phyloP scores from a whole-genome alignment of 2,888 invertebrate genomes.

The Andrena flavipes region DNA sequence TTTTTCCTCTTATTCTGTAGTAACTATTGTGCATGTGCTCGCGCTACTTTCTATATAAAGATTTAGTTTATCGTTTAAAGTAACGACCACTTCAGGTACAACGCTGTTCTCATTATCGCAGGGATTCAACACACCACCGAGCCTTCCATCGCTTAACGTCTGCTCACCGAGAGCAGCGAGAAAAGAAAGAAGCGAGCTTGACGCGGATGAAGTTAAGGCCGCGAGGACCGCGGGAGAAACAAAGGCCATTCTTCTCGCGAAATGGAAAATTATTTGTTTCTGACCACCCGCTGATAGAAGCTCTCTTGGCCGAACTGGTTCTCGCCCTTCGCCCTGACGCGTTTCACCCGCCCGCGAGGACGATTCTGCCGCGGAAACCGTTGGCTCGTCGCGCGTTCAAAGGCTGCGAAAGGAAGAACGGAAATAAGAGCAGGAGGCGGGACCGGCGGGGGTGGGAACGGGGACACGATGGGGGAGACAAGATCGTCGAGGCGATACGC shows the following conservation, averaged over 20 bases:
- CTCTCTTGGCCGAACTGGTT: not conserved
- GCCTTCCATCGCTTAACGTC: not conserved
- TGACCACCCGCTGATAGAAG: conserved; percentile 7
- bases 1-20: too few relatives aligned
- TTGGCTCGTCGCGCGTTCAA: conserved; percentile 6
- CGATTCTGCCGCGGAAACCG: conserved; percentile 18
- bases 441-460: not conserved
- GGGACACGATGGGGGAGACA: conserved; percentile 49
- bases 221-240: not conserved
- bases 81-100: too few relatives aligned
- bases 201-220: conserved; percentile 10
- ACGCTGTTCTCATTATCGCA: too few relatives aligned
- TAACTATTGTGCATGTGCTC: too few relatives aligned
- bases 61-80: too few relatives aligned
- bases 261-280: conserved; percentile 42
- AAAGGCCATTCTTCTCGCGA: conserved; percentile 25
- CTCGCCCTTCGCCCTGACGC: not conserved
- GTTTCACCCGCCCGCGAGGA: conserved; percentile 15
- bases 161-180: not conserved
- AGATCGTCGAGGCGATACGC: conserved; percentile 46
- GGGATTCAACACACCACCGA: not conserved
- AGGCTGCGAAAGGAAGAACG: conserved; percentile 24
- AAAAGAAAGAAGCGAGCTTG: not conserved
- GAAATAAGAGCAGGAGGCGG: conserved; percentile 18
- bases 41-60: too few relatives aligned